A percentile compares a stretch with the other conserved stretches of the same genome.
Conservation (phyloP, 2,797 vertebrate species). For the Cichlasoma orientale region DNA sequence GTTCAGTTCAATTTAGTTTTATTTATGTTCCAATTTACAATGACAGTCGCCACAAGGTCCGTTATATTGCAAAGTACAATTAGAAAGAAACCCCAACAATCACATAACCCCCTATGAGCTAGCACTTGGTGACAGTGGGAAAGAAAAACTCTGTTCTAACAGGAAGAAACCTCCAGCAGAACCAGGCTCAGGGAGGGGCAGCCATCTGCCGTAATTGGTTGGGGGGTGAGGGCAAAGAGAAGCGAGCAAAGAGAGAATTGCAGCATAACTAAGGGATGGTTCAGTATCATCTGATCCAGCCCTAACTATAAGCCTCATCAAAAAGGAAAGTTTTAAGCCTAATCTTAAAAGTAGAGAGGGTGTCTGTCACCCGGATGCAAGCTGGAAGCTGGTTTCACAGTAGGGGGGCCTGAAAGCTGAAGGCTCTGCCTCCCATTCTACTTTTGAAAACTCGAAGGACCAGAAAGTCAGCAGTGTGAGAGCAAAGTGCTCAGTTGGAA, state of each 20-base stretch:
- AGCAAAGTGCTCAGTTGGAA: not conserved
- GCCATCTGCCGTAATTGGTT: too few relatives aligned
- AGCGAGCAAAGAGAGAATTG: too few relatives aligned
- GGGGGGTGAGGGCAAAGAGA: too few relatives aligned
- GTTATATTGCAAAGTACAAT: too few relatives aligned
- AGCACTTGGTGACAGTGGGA: not conserved
- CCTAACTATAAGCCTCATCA: not conserved
- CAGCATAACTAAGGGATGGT: not conserved
- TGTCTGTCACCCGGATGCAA: not conserved
- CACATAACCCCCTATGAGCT: not conserved
- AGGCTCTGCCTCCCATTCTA: not conserved
- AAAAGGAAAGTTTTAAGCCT: not conserved
- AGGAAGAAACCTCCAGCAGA: too few relatives aligned
- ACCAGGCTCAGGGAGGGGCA: too few relatives aligned
- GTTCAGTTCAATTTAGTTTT: not conserved
- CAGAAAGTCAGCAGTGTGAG: not conserved
- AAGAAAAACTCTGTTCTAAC: too few relatives aligned
- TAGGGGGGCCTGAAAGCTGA: not conserved
- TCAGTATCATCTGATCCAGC: not conserved
- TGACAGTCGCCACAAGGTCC: not conserved
- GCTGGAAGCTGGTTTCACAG: not conserved
- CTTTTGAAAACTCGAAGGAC: not conserved
- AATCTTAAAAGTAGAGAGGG: too few relatives aligned
- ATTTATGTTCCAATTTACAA: not conserved
- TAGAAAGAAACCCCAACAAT: not conserved